Evolutionary conservation across 2,113 vertebrate genomes (phyloP).

Genomic region (Serinus canaria): DNA sequence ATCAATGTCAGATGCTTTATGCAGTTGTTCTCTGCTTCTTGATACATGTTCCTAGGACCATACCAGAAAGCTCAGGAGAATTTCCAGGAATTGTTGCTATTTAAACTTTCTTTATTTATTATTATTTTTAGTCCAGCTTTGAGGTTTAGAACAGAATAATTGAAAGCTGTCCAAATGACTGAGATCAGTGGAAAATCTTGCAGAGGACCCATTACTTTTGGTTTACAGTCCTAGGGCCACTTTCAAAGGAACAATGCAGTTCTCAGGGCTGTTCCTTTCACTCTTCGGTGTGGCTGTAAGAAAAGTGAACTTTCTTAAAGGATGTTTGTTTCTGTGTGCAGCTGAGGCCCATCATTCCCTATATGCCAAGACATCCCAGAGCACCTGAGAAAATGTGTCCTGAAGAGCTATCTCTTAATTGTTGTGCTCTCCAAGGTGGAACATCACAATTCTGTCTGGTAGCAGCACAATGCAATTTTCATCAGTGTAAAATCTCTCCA

Average conservation of each 20-base stretch:
- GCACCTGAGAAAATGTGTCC: neutral
- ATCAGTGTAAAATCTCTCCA: neutral
- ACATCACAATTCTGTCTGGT: neutral
- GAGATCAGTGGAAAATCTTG: neutral
- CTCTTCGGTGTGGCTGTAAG: neutral
- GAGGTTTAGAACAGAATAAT: neutral
- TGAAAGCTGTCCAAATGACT: neutral
- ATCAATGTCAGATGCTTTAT: neutral
- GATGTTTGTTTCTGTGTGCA: neutral
- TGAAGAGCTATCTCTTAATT: neutral
- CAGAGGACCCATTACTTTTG: neutral
- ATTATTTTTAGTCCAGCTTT: neutral
- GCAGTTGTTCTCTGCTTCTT: neutral
- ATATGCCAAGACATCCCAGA: neutral
- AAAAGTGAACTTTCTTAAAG: neutral
- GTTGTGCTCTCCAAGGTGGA: neutral
- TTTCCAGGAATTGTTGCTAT: slow-evolving; percentile 3
- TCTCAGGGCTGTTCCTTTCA: neutral
- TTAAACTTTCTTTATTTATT: neutral
- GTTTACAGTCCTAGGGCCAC: neutral
- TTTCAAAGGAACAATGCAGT: neutral
- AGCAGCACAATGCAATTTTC: neutral
- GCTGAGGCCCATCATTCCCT: neutral
- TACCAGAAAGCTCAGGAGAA: neutral
- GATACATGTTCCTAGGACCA: neutral